Percentiles rank a stretch among this genome's conserved stretches.
phyloP scores from a whole-genome alignment of 2,888 invertebrate genomes.

The Plebejus melissa region DNA sequence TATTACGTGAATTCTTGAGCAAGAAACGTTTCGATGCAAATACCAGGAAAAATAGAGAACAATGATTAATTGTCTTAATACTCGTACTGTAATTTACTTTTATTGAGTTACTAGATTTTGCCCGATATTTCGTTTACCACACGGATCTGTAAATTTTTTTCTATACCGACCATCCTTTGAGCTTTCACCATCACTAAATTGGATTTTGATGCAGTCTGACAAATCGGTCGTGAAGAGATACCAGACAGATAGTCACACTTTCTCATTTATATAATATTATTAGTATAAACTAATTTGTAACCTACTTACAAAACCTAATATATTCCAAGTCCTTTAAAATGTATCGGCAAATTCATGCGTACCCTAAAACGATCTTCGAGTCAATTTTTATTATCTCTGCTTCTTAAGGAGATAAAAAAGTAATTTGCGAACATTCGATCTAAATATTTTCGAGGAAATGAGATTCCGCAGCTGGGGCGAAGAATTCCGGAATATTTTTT shows the following conservation, averaged over 20 bases:
- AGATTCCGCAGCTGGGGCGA: constrained; percentile 20
- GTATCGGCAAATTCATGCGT: not conserved
- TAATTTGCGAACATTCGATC: constrained; percentile 26
- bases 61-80: too few relatives aligned
- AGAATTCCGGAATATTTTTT: constrained; percentile 8
- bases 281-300: not conserved
- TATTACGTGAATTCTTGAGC: not conserved
- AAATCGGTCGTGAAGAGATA: too few relatives aligned
- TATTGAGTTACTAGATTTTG: too few relatives aligned
- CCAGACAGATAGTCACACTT: too few relatives aligned
- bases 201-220: too few relatives aligned
- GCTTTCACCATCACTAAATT: too few relatives aligned
- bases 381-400: constrained; percentile 20
- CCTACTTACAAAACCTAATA: not conserved
- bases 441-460: constrained; percentile 25
- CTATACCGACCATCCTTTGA: too few relatives aligned
- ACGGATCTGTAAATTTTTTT: too few relatives aligned
- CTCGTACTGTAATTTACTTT: too few relatives aligned
- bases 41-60: too few relatives aligned
- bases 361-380: not conserved
- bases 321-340: not conserved
- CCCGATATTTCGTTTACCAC: too few relatives aligned
- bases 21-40: too few relatives aligned
- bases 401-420: constrained; percentile 23
- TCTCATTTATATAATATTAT: not conserved